Base-by-base conservation (phyloP, 2,797 vertebrate species). In the Schizopygopsis malacanthus region DNA sequence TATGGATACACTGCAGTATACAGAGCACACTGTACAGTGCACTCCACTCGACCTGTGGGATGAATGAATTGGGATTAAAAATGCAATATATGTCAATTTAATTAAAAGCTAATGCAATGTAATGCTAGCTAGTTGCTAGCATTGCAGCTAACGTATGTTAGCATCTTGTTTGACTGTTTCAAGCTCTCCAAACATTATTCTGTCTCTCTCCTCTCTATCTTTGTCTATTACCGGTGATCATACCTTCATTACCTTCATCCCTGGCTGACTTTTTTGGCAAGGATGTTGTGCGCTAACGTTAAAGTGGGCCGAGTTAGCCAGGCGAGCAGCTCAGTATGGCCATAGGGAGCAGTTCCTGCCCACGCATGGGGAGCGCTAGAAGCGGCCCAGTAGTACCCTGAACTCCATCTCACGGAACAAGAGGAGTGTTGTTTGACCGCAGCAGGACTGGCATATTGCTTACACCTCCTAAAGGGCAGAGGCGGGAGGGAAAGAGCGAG, bases 371-470 rank as follows among this genome's bases (percentile, higher is more conserved):
- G 52, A 83, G 76, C 65, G 50, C 28, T 79, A 85, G 65, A 56
- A 65, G 70, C 56, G 22, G 25, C 56, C 81, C 81, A 76, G 71
- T 75, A 50, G 56, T 67, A 77, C 75, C 33, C 85, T 71, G 75
- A 83, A 79, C 79, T 83, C 81, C 81, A 87, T 83, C 85, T 83
- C 65, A 25, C 2, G 9, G 56, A 80, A 81, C 67, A 69, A 87
- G 69, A 61, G 65, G 71, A 81, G 82, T 77, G 78, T 52, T 81
- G 86, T 75, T 87, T 75, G 77, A 80, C 78, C 78, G 71, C 70
- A 80, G 77, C 84, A 85, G 84, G 84, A 72, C 84, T 79, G 84
- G 83, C 78, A 76, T 84, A 69, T 81, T 56, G 67, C 86, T 84
- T 75, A 84, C 86, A 84, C 86, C 71, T 76, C 82, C 63, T 80